These are phyloP conservation scores for Sipha flava DNA, from an alignment of 1,140 invertebrate genomes.

Conservation along the genomic window DNA sequence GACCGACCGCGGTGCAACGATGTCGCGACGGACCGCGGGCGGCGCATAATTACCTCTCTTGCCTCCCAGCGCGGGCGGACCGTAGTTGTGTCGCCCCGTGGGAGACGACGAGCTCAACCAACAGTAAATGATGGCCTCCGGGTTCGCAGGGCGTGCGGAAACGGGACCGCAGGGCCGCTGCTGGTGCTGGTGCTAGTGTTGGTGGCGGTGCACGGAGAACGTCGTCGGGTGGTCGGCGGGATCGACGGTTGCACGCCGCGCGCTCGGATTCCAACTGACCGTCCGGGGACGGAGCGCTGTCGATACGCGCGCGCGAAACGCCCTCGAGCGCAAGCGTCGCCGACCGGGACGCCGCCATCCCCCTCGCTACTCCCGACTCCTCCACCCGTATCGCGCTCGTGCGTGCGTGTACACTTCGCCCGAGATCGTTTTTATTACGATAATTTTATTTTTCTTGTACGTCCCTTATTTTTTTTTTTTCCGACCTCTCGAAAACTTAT, in stretches of 20 bases:
- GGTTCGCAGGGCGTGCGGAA: background rate
- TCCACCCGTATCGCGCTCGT: background rate
- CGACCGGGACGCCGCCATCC: background rate
- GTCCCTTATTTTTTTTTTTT: too few species aligned
- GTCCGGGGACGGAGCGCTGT: too few species aligned
- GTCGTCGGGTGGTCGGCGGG: background rate
- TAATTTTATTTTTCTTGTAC: too few species aligned
- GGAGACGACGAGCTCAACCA: conserved; percentile 28
- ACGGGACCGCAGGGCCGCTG: background rate
- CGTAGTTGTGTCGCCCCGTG: conserved; percentile 12
- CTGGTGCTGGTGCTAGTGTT: background rate
- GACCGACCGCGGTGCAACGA: too few species aligned
- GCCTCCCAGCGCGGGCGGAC: background rate
- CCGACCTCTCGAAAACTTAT: too few species aligned
- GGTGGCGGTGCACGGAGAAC: background rate
- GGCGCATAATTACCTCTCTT: background rate
- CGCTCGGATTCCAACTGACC: too few species aligned
- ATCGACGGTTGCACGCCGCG: too few species aligned
- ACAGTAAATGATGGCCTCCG: conserved; percentile 7
- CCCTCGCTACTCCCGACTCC: background rate
- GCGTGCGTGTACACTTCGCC: background rate
- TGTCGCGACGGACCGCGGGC: too few species aligned
- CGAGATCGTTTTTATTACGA: background rate
- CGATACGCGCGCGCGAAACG: background rate
- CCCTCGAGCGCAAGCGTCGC: background rate